Percentiles rank a stretch among this genome's conserved stretches.
Evolutionary conservation across 2,888 invertebrate species (phyloP).

Genomic region (Cantharis rustica): DNA sequence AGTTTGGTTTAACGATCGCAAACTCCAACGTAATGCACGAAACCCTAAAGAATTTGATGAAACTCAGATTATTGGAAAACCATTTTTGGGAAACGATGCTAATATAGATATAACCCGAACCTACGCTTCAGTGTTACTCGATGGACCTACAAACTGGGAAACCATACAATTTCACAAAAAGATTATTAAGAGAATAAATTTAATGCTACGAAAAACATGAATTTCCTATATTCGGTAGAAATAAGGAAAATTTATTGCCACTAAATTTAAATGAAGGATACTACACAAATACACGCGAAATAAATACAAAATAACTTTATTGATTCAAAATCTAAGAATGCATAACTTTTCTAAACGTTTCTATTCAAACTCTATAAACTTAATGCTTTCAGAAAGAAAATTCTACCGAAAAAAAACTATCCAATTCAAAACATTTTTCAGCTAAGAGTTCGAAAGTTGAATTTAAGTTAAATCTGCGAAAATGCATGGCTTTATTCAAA

Average conservation of each 20-base stretch:
- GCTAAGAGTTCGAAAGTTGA: constrained; percentile 9
- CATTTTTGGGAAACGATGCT: not conserved
- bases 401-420: not conserved
- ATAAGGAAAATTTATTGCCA: not conserved
- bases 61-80: not conserved
- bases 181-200: not conserved
- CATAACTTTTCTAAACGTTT: not conserved
- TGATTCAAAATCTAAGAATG: not conserved
- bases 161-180: not conserved
- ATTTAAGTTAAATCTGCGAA: constrained; percentile 20
- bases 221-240: not conserved
- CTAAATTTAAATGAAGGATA: not conserved
- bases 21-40: not conserved
- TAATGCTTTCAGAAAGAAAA: not conserved
- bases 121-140: not conserved
- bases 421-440: constrained; percentile 13
- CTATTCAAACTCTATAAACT: not conserved
- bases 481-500: constrained; percentile 14
- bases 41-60: not conserved
- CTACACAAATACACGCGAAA: not conserved
- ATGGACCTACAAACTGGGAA: not conserved
- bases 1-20: not conserved
- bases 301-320: not conserved
- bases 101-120: not conserved
- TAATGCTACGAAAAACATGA: not conserved